Evolutionary conservation across 1,140 invertebrate species (phyloP).

Genomic region (Manduca sexta): DNA sequence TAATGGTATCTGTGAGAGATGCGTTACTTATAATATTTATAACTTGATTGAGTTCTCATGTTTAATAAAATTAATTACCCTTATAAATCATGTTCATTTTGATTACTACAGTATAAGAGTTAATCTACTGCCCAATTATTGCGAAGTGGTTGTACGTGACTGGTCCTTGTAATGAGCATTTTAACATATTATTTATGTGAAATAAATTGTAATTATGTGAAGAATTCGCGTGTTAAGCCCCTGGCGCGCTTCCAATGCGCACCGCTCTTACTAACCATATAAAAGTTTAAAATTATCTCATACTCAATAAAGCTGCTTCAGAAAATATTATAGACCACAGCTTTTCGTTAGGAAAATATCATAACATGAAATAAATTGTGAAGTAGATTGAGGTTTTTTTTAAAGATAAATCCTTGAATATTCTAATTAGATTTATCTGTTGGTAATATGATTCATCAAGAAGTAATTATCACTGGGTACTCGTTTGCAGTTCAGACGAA

Average conservation of each 20-base stretch:
- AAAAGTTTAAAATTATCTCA: slow-evolving; percentile 32
- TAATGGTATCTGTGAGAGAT: too few relatives aligned
- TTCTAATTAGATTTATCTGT: too few relatives aligned
- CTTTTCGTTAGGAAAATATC: neutral
- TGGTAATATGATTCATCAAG: too few relatives aligned
- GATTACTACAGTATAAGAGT: too few relatives aligned
- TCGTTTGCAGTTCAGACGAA: too few relatives aligned
- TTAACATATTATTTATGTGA: slow-evolving; percentile 33
- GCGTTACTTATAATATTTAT: too few relatives aligned
- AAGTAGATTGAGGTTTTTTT: neutral
- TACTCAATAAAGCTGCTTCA: slow-evolving; percentile 15
- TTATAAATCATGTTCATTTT: too few relatives aligned
- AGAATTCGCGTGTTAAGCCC: slow-evolving; percentile 35
- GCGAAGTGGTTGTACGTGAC: slow-evolving; percentile 4
- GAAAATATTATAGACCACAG: neutral
- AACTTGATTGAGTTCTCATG: too few relatives aligned
- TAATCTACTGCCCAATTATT: too few relatives aligned
- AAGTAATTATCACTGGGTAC: too few relatives aligned
- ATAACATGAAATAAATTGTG: neutral
- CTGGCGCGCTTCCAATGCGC: slow-evolving; percentile 35
- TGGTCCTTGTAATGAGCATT: slow-evolving; percentile 8
- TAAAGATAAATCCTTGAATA: too few relatives aligned
- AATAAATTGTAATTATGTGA: slow-evolving; percentile 48
- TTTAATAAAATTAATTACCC: too few relatives aligned
- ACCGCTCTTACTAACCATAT: slow-evolving; percentile 7